phyloP scores from a whole-genome alignment of 1,140 invertebrate genomes.

The Drosophila arawakana region DNA sequence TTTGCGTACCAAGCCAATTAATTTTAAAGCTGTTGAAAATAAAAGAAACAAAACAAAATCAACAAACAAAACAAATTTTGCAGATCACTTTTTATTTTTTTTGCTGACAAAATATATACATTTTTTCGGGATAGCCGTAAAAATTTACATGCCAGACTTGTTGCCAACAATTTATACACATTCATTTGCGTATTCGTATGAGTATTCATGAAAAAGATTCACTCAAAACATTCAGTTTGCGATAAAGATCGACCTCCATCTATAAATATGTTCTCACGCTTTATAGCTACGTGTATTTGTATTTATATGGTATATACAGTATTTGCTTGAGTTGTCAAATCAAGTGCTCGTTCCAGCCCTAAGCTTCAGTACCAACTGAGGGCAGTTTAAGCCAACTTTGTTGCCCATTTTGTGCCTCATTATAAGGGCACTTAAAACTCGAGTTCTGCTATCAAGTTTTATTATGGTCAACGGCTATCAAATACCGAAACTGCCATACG shows the following conservation, averaged over 20 bases:
- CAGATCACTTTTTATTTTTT: constrained; percentile 39
- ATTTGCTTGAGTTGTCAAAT: constrained; percentile 51
- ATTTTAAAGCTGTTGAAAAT: constrained; percentile 28
- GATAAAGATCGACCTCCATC: constrained; percentile 55
- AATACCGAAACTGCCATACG: constrained; percentile 48
- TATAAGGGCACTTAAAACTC: constrained; percentile 55
- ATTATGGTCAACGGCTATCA: constrained; percentile 50
- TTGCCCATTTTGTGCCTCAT: constrained; percentile 60
- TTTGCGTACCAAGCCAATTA: constrained; percentile 51
- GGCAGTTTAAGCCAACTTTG: constrained; percentile 40
- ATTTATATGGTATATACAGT: constrained; percentile 6
- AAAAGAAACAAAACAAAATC: constrained; percentile 3
- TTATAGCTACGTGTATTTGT: constrained; percentile 28
- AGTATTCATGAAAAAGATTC: constrained; percentile 40
- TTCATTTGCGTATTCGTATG: neutral
- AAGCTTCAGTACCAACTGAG: neutral
- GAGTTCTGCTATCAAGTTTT: constrained; percentile 41
- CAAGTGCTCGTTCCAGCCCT: constrained; percentile 16
- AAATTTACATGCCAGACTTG: constrained; percentile 58
- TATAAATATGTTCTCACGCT: constrained; percentile 58
- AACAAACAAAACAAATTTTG: constrained; percentile 29
- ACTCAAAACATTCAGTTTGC: constrained; percentile 23
- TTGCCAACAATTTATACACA: constrained; percentile 12
- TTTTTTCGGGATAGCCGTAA: constrained; percentile 25
- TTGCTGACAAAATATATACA: constrained; percentile 44